Evolutionary conservation across 2,888 invertebrate genomes (phyloP).

Genomic region (Hypercompe scribonia): DNA sequence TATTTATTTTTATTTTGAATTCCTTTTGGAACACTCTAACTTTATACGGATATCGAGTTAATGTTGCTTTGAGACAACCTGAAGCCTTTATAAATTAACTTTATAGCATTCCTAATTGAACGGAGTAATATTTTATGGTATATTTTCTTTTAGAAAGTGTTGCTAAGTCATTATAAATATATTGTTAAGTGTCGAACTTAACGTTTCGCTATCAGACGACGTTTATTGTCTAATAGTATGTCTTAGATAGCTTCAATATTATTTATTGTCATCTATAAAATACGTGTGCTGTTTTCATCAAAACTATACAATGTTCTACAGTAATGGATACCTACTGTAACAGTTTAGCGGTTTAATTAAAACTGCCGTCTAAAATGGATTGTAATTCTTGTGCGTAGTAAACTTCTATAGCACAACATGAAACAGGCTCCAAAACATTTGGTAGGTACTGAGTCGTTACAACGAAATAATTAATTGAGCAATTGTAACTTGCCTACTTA

Average conservation of each 20-base stretch:
- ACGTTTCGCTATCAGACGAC: constrained; percentile 17
- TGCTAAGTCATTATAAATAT: constrained; percentile 36
- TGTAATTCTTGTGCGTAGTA: constrained; percentile 49
- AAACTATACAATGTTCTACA: constrained; percentile 30
- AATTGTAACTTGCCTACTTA: constrained; percentile 60
- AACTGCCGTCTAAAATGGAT: constrained; percentile 50
- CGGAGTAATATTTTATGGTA: constrained; percentile 21
- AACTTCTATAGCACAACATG: constrained; percentile 43
- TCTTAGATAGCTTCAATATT: constrained; percentile 30
- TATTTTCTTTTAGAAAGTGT: constrained; percentile 36
- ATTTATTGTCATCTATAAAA: constrained; percentile 22
- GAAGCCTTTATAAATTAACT: constrained; percentile 31
- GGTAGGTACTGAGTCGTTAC: constrained; percentile 41
- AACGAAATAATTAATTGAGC: constrained; percentile 64
- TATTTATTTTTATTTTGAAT: constrained; percentile 46
- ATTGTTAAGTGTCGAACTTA: constrained; percentile 22
- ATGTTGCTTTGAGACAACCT: constrained; percentile 23
- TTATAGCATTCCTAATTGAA: constrained; percentile 26
- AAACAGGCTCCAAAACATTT: constrained; percentile 38
- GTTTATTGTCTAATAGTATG: constrained; percentile 27
- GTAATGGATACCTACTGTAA: constrained; percentile 35
- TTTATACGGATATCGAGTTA: constrained; percentile 16
- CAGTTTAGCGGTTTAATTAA: constrained; percentile 53
- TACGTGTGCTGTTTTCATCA: constrained; percentile 23
- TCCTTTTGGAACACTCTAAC: constrained; percentile 29